phyloP scores from a whole-genome alignment of 2,113 vertebrate genomes.

The Pseudopipra pipra region DNA sequence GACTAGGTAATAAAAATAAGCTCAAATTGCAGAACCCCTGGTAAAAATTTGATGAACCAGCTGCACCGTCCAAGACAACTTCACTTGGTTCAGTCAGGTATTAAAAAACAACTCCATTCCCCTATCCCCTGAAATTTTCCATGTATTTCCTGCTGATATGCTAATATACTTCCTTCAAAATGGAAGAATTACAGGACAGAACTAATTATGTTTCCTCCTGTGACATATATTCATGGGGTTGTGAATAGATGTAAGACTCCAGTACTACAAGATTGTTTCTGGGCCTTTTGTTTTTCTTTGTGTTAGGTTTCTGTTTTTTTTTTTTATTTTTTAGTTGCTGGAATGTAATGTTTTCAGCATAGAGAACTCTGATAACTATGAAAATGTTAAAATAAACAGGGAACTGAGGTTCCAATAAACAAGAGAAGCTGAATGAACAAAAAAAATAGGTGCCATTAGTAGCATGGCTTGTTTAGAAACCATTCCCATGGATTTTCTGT shows the following conservation, averaged over 20 bases:
- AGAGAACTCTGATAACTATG: not conserved
- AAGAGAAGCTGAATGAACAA: not conserved
- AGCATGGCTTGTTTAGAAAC: not conserved
- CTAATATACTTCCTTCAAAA: not conserved
- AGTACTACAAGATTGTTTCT: not conserved
- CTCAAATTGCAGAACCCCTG: not conserved
- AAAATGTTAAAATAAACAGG: not conserved
- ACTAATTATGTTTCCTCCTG: not conserved
- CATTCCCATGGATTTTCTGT: not conserved
- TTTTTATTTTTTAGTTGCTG: not conserved
- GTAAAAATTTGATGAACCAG: slow-evolving; percentile 37
- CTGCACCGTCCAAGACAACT: not conserved
- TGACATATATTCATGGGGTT: not conserved
- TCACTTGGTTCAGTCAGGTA: not conserved
- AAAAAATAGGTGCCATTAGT: not conserved
- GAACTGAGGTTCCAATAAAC: not conserved
- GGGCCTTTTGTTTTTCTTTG: not conserved
- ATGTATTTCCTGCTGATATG: not conserved
- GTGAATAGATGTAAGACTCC: not conserved
- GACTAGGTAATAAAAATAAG: slow-evolving; percentile 21
- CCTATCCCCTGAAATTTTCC: not conserved
- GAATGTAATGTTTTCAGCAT: not conserved
- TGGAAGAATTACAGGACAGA: not conserved
- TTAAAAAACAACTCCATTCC: not conserved
- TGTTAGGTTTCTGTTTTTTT: not conserved